phyloP scores from a whole-genome alignment of 2,113 vertebrate species.

The Micromys minutus region DNA sequence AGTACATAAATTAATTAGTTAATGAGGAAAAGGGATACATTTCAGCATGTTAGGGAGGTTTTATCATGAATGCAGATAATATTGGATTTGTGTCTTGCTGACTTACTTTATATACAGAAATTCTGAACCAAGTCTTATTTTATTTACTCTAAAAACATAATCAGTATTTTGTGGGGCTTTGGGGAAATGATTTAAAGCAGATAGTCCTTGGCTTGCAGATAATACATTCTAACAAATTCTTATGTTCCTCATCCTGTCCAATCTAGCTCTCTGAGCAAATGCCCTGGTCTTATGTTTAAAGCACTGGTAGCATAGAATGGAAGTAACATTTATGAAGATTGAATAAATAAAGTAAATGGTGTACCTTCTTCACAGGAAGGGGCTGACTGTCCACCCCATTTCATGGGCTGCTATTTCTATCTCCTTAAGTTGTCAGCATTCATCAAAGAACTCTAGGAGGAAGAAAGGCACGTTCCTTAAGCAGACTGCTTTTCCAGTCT shows the following conservation, averaged over 20 bases:
- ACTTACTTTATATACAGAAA: slow-evolving; percentile 20
- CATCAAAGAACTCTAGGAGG: not conserved
- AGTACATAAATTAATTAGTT: too few species aligned
- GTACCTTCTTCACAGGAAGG: not conserved
- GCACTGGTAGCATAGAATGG: not conserved
- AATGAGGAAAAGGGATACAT: not conserved
- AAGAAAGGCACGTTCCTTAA: not conserved
- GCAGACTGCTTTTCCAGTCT: not conserved
- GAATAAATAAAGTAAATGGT: not conserved
- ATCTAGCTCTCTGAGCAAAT: not conserved
- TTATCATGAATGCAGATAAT: not conserved
- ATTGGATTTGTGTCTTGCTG: slow-evolving; percentile 40
- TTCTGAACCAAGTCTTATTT: not conserved
- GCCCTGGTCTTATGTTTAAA: not conserved
- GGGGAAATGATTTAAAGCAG: slow-evolving; percentile 11
- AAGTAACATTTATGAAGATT: not conserved
- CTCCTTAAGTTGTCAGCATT: not conserved
- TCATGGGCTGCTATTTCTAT: not conserved
- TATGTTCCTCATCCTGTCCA: not conserved
- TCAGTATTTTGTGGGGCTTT: slow-evolving; percentile 20
- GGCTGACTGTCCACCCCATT: not conserved
- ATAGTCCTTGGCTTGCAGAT: not conserved
- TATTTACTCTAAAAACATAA: slow-evolving; percentile 27
- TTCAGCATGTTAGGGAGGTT: slow-evolving; percentile 37
- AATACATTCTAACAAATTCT: slow-evolving; percentile 10